These are phyloP conservation scores for Bombus terrestris DNA, from an alignment of 1,140 invertebrate species.

Conservation along the genomic window DNA sequence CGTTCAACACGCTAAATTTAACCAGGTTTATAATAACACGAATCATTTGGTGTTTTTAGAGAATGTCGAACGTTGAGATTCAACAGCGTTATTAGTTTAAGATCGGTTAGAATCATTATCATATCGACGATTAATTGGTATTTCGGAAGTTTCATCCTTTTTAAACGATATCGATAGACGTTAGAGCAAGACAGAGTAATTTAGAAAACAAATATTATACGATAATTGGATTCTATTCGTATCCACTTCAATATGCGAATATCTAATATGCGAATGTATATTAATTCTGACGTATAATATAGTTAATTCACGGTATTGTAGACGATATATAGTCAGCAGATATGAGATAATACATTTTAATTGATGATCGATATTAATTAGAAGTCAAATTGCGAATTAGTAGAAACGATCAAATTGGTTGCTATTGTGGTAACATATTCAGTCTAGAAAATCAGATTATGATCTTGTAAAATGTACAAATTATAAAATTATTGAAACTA, in stretches of 20 bases:
- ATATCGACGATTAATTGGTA: not conserved
- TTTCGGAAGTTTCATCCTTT: not conserved
- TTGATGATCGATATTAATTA: not conserved
- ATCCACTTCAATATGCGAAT: too few species aligned
- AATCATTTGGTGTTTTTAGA: not conserved
- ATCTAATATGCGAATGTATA: not conserved
- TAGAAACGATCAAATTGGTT: not conserved
- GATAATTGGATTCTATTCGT: too few species aligned
- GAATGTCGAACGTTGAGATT: not conserved
- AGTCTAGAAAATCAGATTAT: too few species aligned
- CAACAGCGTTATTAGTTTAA: not conserved
- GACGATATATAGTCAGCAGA: not conserved
- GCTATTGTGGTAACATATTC: not conserved
- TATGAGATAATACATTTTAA: not conserved
- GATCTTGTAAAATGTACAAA: too few species aligned
- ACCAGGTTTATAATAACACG: not conserved
- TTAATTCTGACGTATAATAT: not conserved
- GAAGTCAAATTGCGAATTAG: not conserved
- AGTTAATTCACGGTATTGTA: not conserved
- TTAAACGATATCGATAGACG: not conserved
- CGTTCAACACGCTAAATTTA: not conserved
- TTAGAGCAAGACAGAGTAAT: not conserved
- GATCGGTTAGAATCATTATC: not conserved
- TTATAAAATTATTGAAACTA: too few species aligned
- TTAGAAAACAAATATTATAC: not conserved